phyloP scores from a whole-genome alignment of 2,888 invertebrate genomes.

The Oligia strigilis region DNA sequence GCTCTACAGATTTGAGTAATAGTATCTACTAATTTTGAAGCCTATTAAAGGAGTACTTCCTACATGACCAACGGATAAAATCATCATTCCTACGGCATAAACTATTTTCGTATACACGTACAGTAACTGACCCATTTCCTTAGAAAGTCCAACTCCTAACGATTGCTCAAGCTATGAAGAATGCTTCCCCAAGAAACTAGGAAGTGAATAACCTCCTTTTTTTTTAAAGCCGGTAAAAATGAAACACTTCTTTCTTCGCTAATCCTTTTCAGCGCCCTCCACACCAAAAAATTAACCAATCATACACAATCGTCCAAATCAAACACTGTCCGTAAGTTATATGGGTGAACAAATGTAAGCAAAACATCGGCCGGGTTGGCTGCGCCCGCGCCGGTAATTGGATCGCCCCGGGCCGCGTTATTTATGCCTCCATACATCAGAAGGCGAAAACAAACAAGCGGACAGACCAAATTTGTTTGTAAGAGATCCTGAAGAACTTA shows the following conservation, averaged over 20 bases:
- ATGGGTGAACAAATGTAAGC: conserved; percentile 64
- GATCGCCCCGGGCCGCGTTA: conserved; percentile 81
- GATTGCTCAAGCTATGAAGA: neutral
- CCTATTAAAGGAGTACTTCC: neutral
- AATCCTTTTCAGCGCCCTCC: neutral
- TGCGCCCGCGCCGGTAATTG: conserved; percentile 76
- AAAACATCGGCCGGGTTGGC: conserved; percentile 51
- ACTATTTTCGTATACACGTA: neutral
- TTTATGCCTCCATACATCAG: conserved; percentile 86
- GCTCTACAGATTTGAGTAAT: neutral
- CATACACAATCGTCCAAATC: conserved; percentile 48
- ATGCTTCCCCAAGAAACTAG: no score
- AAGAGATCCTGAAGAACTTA: conserved; percentile 59
- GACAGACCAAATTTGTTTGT: conserved; percentile 66
- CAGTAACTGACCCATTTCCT: neutral
- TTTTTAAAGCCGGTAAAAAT: no score
- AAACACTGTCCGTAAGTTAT: conserved; percentile 57
- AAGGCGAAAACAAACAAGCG: conserved; percentile 79
- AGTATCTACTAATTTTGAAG: neutral
- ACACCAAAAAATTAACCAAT: conserved; percentile 36
- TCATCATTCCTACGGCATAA: no score
- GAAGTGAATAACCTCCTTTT: neutral
- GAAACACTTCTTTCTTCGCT: rapidly evolving
- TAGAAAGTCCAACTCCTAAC: neutral
- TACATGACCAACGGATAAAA: neutral